Conservation (phyloP, 2,113 vertebrate genomes). For the Emydocephalus ijimae region DNA sequence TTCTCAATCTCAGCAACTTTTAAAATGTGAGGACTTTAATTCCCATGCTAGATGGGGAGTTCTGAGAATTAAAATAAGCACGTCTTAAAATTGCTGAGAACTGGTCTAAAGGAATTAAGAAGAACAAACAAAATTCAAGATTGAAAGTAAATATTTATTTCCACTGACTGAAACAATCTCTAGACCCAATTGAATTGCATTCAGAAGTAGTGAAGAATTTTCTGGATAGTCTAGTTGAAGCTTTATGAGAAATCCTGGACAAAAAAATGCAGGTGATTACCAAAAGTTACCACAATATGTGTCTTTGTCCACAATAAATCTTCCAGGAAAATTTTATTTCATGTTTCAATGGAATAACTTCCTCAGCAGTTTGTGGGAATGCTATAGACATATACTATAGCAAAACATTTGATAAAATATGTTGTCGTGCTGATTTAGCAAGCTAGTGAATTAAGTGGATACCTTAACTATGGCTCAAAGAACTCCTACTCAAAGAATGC, state of each 20-base stretch:
- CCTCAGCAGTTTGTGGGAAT: not conserved
- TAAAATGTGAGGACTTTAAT: not conserved
- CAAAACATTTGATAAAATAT: not conserved
- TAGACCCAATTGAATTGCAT: not conserved
- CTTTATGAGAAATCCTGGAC: not conserved
- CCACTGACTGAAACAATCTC: not conserved
- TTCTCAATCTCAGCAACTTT: not conserved
- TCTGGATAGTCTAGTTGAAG: not conserved
- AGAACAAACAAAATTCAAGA: not conserved
- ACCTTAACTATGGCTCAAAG: not conserved
- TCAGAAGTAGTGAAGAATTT: not conserved
- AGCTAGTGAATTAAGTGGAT: not conserved
- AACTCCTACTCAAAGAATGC: not conserved
- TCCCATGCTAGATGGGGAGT: not conserved
- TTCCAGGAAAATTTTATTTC: not conserved
- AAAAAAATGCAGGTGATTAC: not conserved
- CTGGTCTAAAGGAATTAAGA: not conserved
- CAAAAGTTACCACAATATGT: not conserved
- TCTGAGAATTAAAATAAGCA: not conserved
- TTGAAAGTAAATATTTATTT: not conserved
- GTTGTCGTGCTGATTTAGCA: not conserved
- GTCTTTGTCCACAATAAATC: not conserved
- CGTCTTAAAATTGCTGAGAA: not conserved
- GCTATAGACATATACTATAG: not conserved
- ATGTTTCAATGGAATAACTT: not conserved